phyloP scores from a whole-genome alignment of 2,113 vertebrate species.

The Alligator sinensis region DNA sequence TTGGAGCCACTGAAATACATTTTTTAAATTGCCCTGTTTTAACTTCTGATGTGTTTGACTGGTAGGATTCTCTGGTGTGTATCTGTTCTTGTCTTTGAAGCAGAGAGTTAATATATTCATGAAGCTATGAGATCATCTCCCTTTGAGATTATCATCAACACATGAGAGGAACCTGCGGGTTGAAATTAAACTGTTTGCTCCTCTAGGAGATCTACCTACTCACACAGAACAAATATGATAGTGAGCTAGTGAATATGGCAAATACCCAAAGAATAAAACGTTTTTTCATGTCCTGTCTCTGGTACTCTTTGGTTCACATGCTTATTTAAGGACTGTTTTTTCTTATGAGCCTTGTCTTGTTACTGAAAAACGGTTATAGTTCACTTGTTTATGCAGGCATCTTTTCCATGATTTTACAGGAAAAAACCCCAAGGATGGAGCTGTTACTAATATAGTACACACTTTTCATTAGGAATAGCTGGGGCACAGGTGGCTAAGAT shows the following conservation, averaged over 20 bases:
- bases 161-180: background rate
- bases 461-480: background rate
- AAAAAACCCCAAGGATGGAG: background rate
- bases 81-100: background rate
- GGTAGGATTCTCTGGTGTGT: fast-evolving
- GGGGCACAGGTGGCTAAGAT: background rate
- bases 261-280: fast-evolving
- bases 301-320: fast-evolving
- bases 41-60: background rate
- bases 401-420: background rate
- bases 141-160: background rate
- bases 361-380: background rate
- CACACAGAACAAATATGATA: fast-evolving
- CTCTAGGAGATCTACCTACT: background rate
- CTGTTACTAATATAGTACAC: background rate
- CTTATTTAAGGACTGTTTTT: background rate
- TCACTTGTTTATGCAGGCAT: background rate
- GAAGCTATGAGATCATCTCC: constrained; percentile 18
- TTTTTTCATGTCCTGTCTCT: fast-evolving
- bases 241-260: background rate
- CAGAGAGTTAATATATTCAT: background rate
- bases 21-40: background rate
- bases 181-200: fast-evolving
- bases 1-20: fast-evolving
- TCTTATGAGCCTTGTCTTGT: background rate